Conservation (phyloP, 2,888 invertebrate species). For the Drosophila greeni region DNA sequence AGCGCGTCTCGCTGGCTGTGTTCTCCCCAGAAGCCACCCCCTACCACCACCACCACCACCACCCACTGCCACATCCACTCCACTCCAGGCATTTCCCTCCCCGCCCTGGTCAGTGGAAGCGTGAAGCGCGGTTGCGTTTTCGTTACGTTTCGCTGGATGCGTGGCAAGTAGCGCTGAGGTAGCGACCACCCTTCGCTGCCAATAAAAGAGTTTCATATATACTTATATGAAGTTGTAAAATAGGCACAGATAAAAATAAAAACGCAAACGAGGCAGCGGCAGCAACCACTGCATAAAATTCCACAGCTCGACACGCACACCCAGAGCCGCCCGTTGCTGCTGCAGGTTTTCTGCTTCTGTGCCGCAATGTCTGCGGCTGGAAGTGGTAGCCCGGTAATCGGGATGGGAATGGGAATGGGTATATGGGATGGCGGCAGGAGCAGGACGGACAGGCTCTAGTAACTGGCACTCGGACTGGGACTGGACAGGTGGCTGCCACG, state of each 20-base stretch:
- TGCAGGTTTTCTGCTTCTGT: constrained; percentile 48
- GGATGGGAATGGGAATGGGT: constrained; percentile 13
- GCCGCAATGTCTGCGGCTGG: constrained; percentile 65
- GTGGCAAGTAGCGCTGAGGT: constrained; percentile 36
- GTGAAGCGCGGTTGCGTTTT: constrained; percentile 73
- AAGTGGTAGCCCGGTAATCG: constrained; percentile 19
- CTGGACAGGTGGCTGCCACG: constrained; percentile 55
- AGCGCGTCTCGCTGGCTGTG: constrained; percentile 32
- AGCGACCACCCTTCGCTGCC: constrained; percentile 61
- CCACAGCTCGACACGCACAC: constrained; percentile 66
- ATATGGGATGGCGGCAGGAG: constrained; percentile 10
- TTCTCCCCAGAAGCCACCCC: constrained; percentile 9
- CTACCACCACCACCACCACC: background rate
- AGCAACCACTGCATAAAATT: constrained; percentile 68
- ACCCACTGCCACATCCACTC: background rate
- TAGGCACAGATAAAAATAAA: constrained; percentile 49
- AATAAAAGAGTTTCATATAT: constrained; percentile 62
- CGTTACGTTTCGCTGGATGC: constrained; percentile 70
- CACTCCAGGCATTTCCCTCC: background rate
- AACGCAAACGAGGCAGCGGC: constrained; percentile 57
- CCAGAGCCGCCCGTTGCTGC: constrained; percentile 17
- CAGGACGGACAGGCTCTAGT: constrained; percentile 21
- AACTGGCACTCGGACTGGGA: constrained; percentile 39
- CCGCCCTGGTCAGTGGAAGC: constrained; percentile 50
- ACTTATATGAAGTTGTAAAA: constrained; percentile 64